Conservation (phyloP, 2,113 vertebrate species). For the Plecturocebus donacophilus region DNA sequence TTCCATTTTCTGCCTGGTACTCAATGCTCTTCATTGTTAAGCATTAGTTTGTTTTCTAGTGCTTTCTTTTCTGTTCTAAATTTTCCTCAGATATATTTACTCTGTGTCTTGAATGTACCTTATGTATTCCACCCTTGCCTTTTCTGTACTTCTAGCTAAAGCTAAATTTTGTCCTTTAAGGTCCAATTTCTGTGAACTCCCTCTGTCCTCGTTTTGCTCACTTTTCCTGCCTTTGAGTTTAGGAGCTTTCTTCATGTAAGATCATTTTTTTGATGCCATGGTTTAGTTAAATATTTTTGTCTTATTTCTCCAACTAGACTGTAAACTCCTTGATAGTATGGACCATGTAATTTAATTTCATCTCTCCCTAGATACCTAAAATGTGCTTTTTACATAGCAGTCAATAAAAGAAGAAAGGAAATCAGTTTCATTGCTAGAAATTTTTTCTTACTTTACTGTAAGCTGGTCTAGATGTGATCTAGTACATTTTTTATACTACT, state of each 20-base stretch:
- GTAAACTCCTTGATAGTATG: constrained; percentile 3
- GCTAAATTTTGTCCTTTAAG: constrained; percentile 25
- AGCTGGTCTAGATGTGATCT: constrained; percentile 22
- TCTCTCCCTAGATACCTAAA: not conserved
- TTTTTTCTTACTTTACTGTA: constrained; percentile 36
- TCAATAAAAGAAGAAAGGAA: constrained; percentile 21
- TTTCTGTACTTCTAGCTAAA: not conserved
- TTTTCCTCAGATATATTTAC: not conserved
- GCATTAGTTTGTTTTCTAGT: constrained; percentile 32
- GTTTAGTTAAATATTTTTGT: not conserved
- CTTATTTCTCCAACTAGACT: constrained; percentile 1
- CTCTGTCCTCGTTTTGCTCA: not conserved
- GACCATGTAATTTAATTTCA: not conserved
- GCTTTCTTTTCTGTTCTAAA: not conserved
- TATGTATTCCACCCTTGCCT: not conserved
- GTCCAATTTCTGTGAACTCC: not conserved
- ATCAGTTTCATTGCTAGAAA: not conserved
- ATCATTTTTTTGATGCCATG: not conserved
- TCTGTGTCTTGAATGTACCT: not conserved
- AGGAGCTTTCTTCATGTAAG: not conserved
- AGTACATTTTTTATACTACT: not conserved
- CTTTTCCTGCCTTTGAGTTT: not conserved
- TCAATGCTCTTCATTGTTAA: constrained; percentile 39
- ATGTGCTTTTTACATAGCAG: not conserved
- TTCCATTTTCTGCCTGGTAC: constrained; percentile 29